Evolutionary conservation across 2,888 invertebrate species (phyloP).

Genomic region (Kuschelorhynchus macadamiae): DNA sequence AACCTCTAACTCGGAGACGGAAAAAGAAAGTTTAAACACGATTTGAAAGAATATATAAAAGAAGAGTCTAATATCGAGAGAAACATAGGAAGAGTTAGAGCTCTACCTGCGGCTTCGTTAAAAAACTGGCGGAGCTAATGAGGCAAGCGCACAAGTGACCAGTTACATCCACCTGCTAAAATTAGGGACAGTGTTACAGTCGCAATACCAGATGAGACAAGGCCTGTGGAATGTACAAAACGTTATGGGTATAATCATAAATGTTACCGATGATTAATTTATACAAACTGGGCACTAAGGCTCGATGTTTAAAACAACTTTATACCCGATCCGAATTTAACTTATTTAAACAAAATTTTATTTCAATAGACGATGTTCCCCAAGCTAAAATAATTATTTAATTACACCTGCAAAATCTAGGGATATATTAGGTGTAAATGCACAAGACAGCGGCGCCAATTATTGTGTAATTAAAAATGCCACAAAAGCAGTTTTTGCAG

Average conservation of each 20-base stretch:
- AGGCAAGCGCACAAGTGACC: constrained; percentile 6
- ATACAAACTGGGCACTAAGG: no score
- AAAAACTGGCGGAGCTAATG: neutral
- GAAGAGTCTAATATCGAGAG: neutral
- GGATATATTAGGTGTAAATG: no score
- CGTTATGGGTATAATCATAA: neutral
- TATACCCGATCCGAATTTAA: no score
- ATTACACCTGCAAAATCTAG: no score
- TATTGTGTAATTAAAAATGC: no score
- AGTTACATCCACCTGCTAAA: neutral
- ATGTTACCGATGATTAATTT: neutral
- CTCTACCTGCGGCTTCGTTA: neutral
- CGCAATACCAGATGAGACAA: constrained; percentile 1
- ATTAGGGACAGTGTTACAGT: constrained; percentile 2
- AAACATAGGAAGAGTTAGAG: constrained; percentile 3
- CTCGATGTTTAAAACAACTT: no score
- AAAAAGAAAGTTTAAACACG: neutral
- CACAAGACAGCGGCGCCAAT: no score
- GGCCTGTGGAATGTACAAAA: neutral
- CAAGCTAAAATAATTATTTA: no score
- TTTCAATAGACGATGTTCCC: no score
- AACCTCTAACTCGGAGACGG: no score
- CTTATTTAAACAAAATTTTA: no score
- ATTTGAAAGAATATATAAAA: neutral
- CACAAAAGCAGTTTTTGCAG: no score